Percentiles rank a stretch among this genome's conserved stretches.
These are phyloP conservation scores for Pseudococcus jackbeardsleyi DNA, from an alignment of 2,888 invertebrate species.

Conservation along the genomic window DNA sequence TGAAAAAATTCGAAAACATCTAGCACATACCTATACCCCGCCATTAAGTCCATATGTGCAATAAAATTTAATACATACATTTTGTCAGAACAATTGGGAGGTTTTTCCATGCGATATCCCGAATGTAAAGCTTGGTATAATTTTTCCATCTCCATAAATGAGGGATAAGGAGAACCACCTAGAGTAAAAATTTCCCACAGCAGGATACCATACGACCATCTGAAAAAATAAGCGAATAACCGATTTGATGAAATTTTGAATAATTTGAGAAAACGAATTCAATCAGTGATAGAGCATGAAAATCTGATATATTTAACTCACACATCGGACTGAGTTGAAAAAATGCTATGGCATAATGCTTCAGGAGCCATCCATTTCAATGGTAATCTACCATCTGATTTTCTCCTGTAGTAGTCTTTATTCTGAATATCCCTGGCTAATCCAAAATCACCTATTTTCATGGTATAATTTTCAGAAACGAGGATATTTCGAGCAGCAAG, in stretches of 20 bases:
- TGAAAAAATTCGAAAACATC: not conserved
- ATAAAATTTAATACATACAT: not conserved
- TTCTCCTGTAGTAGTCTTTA: too few species aligned
- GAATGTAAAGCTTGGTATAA: not conserved
- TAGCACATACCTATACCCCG: not conserved
- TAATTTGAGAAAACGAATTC: too few species aligned
- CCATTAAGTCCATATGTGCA: not conserved
- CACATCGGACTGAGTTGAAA: too few species aligned
- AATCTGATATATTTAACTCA: too few species aligned
- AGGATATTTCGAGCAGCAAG: too few species aligned
- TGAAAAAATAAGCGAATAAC: not conserved
- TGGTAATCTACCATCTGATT: too few species aligned
- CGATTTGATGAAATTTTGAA: not conserved
- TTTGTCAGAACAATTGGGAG: not conserved
- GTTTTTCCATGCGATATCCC: not conserved
- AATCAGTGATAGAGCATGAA: too few species aligned
- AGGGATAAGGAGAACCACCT: slow-evolving; percentile 14
- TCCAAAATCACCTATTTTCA: too few species aligned
- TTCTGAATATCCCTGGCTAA: too few species aligned
- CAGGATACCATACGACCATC: not conserved
- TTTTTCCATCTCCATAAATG: not conserved
- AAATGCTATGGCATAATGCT: too few species aligned
- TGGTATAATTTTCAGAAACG: too few species aligned
- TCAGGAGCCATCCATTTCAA: too few species aligned
- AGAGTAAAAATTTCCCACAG: slow-evolving; percentile 5